Evolutionary conservation across 2,797 vertebrate species (phyloP).

Genomic region (Adelosebastes latens): DNA sequence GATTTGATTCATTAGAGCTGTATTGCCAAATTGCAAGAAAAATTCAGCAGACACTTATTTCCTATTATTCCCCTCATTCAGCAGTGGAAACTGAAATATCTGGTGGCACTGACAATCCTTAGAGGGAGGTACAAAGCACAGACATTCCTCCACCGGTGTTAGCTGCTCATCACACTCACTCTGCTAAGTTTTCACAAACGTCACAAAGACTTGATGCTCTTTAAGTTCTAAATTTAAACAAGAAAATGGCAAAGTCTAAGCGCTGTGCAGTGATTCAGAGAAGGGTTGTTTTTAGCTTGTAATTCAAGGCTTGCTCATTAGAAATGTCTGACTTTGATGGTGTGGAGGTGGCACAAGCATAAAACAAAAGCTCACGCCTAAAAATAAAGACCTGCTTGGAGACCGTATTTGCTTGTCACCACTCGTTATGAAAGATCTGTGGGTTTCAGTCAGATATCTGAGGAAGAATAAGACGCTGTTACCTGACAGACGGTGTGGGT

Average conservation of each 20-base stretch:
- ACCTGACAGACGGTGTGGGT: constrained; percentile 23
- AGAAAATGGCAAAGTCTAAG: constrained; percentile 27
- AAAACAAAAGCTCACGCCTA: constrained; percentile 48
- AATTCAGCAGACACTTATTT: not conserved
- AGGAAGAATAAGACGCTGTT: constrained; percentile 33
- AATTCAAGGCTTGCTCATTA: constrained; percentile 49
- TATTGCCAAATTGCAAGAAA: not conserved
- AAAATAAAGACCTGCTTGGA: constrained; percentile 52
- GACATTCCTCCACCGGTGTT: not conserved
- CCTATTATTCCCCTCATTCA: not conserved
- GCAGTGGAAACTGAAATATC: not conserved
- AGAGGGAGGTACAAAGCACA: not conserved
- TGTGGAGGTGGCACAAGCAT: constrained; percentile 49
- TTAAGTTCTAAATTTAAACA: constrained; percentile 45
- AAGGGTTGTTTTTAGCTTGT: constrained; percentile 27
- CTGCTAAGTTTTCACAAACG: constrained; percentile 23
- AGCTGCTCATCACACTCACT: not conserved
- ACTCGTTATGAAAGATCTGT: constrained; percentile 19
- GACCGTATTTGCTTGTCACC: constrained; percentile 1
- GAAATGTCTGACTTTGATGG: constrained; percentile 41
- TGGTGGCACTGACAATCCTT: not conserved
- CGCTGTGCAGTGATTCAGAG: constrained; percentile 21
- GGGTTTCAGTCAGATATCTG: not conserved
- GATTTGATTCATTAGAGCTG: constrained; percentile 15
- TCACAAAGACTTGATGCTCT: constrained; percentile 15